Evolutionary conservation across 1,140 invertebrate genomes (phyloP).

Genomic region (Camponotus vicinus): DNA sequence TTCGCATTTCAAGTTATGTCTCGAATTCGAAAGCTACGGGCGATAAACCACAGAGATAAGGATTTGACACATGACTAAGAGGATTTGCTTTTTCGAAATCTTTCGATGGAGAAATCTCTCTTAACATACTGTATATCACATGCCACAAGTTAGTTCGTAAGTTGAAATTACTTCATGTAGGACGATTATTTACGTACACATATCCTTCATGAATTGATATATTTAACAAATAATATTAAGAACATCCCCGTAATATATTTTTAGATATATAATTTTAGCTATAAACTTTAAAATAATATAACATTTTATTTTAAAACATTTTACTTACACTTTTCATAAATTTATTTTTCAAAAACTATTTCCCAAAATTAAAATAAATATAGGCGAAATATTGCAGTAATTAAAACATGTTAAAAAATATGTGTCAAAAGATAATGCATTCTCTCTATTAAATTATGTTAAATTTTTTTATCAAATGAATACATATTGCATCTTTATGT

Average conservation of each 20-base stretch:
- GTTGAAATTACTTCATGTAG: not conserved
- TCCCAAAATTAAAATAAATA: not conserved
- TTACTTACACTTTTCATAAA: not conserved
- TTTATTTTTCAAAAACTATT: conserved; percentile 9
- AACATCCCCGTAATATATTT: not conserved
- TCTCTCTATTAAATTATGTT: too few species aligned
- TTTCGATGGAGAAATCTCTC: not conserved
- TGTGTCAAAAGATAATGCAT: too few species aligned
- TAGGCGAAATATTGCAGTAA: too few species aligned
- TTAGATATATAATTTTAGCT: not conserved
- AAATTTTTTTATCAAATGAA: too few species aligned
- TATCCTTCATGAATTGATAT: not conserved
- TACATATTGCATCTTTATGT: too few species aligned
- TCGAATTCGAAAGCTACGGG: not conserved
- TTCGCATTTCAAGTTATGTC: not conserved
- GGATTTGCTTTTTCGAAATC: not conserved
- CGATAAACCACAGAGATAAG: not conserved
- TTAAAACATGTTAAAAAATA: too few species aligned
- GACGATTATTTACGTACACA: not conserved
- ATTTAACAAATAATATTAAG: conserved; percentile 2
- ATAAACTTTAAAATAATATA: not conserved
- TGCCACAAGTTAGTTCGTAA: not conserved
- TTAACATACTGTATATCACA: not conserved
- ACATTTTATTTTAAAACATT: not conserved
- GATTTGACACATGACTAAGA: conserved; percentile 19